A percentile compares a stretch with the other conserved stretches of the same genome.
Conservation (phyloP, 2,113 vertebrate species). For the Equus quagga region DNA sequence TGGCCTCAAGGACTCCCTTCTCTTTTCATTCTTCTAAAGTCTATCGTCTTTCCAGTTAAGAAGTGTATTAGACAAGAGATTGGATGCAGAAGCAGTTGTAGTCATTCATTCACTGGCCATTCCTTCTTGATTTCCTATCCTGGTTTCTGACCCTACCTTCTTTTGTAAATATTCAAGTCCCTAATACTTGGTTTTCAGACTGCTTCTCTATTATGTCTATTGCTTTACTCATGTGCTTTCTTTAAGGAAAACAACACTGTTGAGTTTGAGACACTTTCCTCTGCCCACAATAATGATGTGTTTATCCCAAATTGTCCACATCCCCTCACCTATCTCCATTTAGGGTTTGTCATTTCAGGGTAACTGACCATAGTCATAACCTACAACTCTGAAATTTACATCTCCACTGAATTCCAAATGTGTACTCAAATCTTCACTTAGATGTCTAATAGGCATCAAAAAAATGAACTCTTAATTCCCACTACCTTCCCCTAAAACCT, state of each 20-base stretch:
- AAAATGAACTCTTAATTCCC: conserved; percentile 12
- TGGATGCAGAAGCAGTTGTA: background rate
- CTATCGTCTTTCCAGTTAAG: background rate
- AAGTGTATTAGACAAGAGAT: background rate
- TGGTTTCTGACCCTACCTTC: background rate
- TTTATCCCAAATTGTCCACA: background rate
- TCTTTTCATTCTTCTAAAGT: background rate
- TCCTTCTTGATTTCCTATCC: background rate
- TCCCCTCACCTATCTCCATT: background rate
- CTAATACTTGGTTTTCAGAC: background rate
- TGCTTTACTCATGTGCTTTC: background rate
- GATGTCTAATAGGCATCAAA: background rate
- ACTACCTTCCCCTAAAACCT: background rate
- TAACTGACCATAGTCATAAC: background rate
- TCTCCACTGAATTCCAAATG: background rate
- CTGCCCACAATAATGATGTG: background rate
- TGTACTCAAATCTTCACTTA: background rate
- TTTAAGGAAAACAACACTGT: background rate
- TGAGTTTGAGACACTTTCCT: background rate
- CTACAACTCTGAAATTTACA: background rate
- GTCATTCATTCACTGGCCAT: background rate
- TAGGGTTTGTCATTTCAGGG: background rate
- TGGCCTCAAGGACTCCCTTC: background rate
- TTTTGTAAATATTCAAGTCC: background rate
- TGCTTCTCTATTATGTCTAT: background rate